phyloP scores from a whole-genome alignment of 1,140 invertebrate species.

The Agrypnia vestita region DNA sequence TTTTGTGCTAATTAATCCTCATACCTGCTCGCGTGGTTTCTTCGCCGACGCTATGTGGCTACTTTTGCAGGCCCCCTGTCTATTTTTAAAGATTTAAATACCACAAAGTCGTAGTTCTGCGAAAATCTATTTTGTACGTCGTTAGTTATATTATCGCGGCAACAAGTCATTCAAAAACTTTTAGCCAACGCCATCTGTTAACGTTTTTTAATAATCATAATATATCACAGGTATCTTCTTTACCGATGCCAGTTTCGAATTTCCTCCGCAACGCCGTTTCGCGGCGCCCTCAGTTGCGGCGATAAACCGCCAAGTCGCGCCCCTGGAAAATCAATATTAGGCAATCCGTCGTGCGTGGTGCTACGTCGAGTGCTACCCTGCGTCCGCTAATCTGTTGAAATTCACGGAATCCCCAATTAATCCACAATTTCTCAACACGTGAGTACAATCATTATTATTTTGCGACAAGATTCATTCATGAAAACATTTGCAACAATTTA shows the following conservation, averaged over 20 bases:
- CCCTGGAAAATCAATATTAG: slow-evolving; percentile 50
- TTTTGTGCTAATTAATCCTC: too few species aligned
- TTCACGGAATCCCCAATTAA: slow-evolving; percentile 5
- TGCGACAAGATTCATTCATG: not conserved
- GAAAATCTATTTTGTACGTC: too few species aligned
- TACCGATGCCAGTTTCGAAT: slow-evolving; percentile 39
- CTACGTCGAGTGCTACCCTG: slow-evolving; percentile 19
- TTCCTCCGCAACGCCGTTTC: slow-evolving; percentile 17
- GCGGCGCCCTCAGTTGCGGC: slow-evolving; percentile 18
- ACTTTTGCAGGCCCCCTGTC: too few species aligned
- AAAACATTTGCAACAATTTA: not conserved
- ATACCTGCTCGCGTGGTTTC: too few species aligned
- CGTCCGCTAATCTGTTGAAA: slow-evolving; percentile 6
- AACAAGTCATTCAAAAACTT: not conserved
- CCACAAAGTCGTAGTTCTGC: too few species aligned
- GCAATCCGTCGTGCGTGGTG: slow-evolving; percentile 42
- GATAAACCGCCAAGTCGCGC: slow-evolving; percentile 49
- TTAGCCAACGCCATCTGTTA: slow-evolving; percentile 18
- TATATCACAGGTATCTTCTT: slow-evolving; percentile 15
- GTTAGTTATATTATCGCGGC: too few species aligned
- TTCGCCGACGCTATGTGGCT: too few species aligned
- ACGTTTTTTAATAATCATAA: not conserved
- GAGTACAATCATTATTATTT: slow-evolving; percentile 4
- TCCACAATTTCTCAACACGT: not conserved
- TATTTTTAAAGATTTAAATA: too few species aligned